Base-by-base conservation (phyloP, 1,140 invertebrate genomes). In the Proales similis region DNA sequence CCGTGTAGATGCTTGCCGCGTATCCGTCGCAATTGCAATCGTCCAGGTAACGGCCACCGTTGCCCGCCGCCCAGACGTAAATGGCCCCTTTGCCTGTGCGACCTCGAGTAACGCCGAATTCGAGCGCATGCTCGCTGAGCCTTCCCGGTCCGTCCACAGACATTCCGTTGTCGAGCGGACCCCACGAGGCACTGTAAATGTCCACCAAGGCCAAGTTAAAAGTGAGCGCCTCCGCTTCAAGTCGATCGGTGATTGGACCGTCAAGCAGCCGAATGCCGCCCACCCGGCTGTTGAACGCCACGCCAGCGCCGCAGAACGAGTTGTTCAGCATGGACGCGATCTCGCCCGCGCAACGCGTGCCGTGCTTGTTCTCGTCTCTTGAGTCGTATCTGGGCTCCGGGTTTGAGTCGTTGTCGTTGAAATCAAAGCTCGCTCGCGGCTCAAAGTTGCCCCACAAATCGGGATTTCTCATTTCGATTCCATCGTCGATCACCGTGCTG, bases 121-220 rank as follows among this genome's bases (percentile, higher is more conserved):
- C 67, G 67, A 76, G 68, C 29, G 71, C 74, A 65, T 64, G 57
- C 27, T 27, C 42, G 14, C 69, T 66, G 26, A 74, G 69, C 1
- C 11, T 14, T 17, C 69, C 69, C 5, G 76, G 76, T 5, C 65
- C 70, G 30, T 75, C 74, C 45, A 77, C 69, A 20, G 86, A 96
- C 74, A 91, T 90, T 2, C 92, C 93, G 75, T 97, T 90, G 64
- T 73, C 72, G 63, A 69, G 70, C 3, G 74, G 74, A 4, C 89
- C 91, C 91, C 91, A 96, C 0, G 89, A 93, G 0, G 90, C 90
- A 67, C 87, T 90, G 75, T 93, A 94, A 65, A 96, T 90, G 71
- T 94, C 88, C 61, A 96, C 89, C 74, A 93, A 88, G 66, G 90
- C 83, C 3, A 86, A 85, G 78, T 92, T 92, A 62, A 91, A 81